phyloP scores from a whole-genome alignment of 2,888 invertebrate genomes.

The Eupeodes luniger region DNA sequence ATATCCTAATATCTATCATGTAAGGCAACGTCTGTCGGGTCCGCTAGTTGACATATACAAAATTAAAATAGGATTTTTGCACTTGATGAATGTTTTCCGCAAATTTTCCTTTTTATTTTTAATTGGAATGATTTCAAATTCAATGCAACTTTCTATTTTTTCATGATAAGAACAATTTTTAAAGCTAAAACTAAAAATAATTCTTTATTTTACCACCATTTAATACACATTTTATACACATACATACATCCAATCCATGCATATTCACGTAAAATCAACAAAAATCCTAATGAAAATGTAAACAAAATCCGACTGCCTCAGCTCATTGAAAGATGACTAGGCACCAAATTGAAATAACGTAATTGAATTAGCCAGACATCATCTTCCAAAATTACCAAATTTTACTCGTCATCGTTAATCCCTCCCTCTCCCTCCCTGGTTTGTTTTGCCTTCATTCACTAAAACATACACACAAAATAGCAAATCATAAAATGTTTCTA shows the following conservation, averaged over 20 bases:
- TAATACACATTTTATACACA: no score
- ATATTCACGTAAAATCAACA: slow-evolving; percentile 46
- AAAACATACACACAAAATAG: slow-evolving; percentile 29
- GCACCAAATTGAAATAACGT: slow-evolving; percentile 71
- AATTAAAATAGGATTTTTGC: no score
- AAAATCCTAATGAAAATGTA: slow-evolving; percentile 68
- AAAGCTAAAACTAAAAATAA: not conserved
- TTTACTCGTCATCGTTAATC: slow-evolving; percentile 4
- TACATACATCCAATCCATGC: not conserved
- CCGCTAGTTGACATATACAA: no score
- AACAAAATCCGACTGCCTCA: slow-evolving; percentile 63
- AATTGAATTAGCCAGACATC: slow-evolving; percentile 75
- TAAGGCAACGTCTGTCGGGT: no score
- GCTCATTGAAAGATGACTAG: slow-evolving; percentile 48
- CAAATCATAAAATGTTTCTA: slow-evolving; percentile 33
- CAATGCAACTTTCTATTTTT: no score
- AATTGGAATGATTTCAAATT: no score
- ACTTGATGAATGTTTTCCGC: no score
- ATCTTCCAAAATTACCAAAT: slow-evolving; percentile 63
- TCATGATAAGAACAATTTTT: not conserved
- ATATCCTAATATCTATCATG: no score
- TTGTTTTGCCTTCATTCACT: slow-evolving; percentile 12
- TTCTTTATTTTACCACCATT: not conserved
- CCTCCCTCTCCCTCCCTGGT: not conserved
- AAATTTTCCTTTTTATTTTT: no score